Conservation (phyloP, 2,888 invertebrate species). For the Caprella mutica region DNA sequence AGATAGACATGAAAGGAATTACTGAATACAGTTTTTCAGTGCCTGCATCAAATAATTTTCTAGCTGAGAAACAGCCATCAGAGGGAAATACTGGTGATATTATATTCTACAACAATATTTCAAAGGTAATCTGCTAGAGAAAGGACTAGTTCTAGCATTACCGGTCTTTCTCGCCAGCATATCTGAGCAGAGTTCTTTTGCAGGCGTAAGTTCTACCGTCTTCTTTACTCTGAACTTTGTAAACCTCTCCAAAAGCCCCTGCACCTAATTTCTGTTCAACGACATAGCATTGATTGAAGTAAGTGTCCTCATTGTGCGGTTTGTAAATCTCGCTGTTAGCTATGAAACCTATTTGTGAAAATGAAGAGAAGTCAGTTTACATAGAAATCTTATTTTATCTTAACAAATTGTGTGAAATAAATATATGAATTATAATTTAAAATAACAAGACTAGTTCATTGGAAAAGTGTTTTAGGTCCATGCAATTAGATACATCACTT, state of each 20-base stretch:
- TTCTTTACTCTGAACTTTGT: slow-evolving; percentile 52
- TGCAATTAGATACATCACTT: too few species aligned
- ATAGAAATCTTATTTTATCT: background rate
- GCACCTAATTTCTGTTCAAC: slow-evolving; percentile 53
- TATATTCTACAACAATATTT: background rate
- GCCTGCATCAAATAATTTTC: too few species aligned
- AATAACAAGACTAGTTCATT: too few species aligned
- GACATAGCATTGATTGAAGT: slow-evolving; percentile 58
- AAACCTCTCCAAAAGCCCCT: slow-evolving; percentile 66
- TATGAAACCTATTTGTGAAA: slow-evolving; percentile 23
- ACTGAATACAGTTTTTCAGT: background rate
- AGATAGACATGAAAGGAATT: slow-evolving; percentile 1
- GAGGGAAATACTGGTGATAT: background rate
- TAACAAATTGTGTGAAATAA: too few species aligned
- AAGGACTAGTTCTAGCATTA: slow-evolving; percentile 35
- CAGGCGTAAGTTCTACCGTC: slow-evolving; percentile 58
- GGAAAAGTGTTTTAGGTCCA: too few species aligned
- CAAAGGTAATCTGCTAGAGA: background rate
- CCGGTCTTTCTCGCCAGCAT: slow-evolving; percentile 50
- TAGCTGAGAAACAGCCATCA: background rate
- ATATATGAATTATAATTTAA: too few species aligned
- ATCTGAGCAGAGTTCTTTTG: slow-evolving; percentile 53
- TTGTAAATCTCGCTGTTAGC: slow-evolving; percentile 28
- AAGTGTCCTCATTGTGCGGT: slow-evolving; percentile 39
- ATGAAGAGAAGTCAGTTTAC: background rate